Evolutionary conservation across 1,140 invertebrate species (phyloP), one percentile per base, ranked within the genome.

Genomic region (Drosophila punjabiensis): DNA sequence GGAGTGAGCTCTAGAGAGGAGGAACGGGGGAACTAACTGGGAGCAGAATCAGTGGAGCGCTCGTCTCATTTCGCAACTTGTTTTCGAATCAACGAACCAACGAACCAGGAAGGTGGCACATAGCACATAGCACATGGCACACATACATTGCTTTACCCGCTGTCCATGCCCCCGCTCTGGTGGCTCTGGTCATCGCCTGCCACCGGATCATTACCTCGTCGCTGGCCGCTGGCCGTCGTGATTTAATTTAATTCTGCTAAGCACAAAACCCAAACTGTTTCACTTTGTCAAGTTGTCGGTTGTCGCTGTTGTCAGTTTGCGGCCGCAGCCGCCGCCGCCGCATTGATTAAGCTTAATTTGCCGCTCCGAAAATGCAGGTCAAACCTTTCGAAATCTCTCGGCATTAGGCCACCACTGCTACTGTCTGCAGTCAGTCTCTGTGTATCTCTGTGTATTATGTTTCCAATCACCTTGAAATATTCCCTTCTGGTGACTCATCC

Each of bases 201-300:
- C 59, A 14, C 7, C 35, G 33, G 55, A 74, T 74, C 71, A 53
- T 62, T 74, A 73, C 68, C 68, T 52, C 45, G 30, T 33, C 53
- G 52, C 14, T 24, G 20, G 33, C 55, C 37, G 53, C 16, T 55
- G 24, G 53, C 16, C 68, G 24, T 24, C 48, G 20, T 75, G 71
- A 75, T 75, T 75, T 75, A 75, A 75, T 75, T 75, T 75, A 75
- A 75, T 75, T 75, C 71, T 75, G 71, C 71, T 75, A 74, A 75
- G 71, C 71, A 75, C 71, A 74, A 63, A 68, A 18, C 71, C 68
- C 58, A 75, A 75, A 75, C 71, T 74, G 69, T 74, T 74, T 73
- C 71, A 74, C 70, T 74, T 74, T 74, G 70, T 74, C 70, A 74
- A 70, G 53, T 60, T 74, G 69, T 74, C 69, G 70, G 69, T 74